Conservation (phyloP, 2,888 invertebrate species). For the Enoplolaimus lenunculus region DNA sequence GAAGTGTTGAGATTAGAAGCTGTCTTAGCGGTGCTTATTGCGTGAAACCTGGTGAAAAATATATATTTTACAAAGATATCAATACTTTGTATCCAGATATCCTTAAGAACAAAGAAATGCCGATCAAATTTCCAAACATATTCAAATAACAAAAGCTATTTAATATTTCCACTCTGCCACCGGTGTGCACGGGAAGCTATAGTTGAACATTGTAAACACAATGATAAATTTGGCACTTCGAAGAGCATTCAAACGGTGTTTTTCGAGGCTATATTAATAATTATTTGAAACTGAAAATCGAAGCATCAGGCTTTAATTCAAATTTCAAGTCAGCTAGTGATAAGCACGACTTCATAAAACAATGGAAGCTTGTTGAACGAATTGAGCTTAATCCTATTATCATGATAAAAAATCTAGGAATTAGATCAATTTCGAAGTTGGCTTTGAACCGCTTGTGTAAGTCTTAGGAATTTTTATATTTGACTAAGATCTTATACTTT, state of each 20-base stretch:
- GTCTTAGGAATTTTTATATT: background rate
- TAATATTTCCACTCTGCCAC: background rate
- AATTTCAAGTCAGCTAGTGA: background rate
- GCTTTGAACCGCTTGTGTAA: slow-evolving; percentile 4
- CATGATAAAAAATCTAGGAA: background rate
- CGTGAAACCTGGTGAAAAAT: too few species aligned
- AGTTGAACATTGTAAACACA: background rate
- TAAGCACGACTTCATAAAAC: background rate
- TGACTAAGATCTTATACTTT: background rate
- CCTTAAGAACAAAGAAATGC: background rate
- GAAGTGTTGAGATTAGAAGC: too few species aligned
- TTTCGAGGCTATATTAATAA: background rate
- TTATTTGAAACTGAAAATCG: slow-evolving; percentile 5
- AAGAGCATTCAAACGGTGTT: background rate
- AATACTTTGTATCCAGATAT: background rate
- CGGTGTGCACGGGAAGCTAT: background rate
- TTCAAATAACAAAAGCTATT: background rate
- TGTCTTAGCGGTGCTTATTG: too few species aligned
- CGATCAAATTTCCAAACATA: background rate
- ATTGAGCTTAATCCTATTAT: background rate
- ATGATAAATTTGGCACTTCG: slow-evolving; percentile 8
- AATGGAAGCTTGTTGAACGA: background rate
- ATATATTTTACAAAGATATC: background rate
- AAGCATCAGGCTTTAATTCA: background rate
- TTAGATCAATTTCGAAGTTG: background rate